A percentile compares a stretch with the other conserved stretches of the same genome.
Conservation (phyloP, 2,113 vertebrate genomes). For the Bos taurus region ARS-UCD2.0 NC_037329.1:25108001-25108500, state of each 20-base stretch:
- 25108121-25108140: slow-evolving; percentile 35
- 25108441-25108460: slow-evolving; percentile 22
- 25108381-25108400: slow-evolving; percentile 25
- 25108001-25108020: not conserved
- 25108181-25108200: slow-evolving; percentile 59
- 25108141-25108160: slow-evolving; percentile 61
- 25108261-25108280: not conserved
- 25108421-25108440: slow-evolving; percentile 34
- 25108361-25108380: slow-evolving; percentile 9
- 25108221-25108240: slow-evolving; percentile 52
- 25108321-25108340: slow-evolving; percentile 12
- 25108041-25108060: slow-evolving; percentile 46
- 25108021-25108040: slow-evolving; percentile 2
- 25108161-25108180: slow-evolving; percentile 7
- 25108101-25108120: slow-evolving; percentile 3
- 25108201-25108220: slow-evolving; percentile 55
- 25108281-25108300: not conserved
- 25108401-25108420: slow-evolving; percentile 50
- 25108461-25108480: slow-evolving; percentile 56
- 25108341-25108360: slow-evolving; percentile 7
- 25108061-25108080: not conserved
- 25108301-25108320: slow-evolving; percentile 10
- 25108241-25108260: slow-evolving; percentile 52
- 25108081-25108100: slow-evolving; percentile 5
- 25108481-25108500: slow-evolving; percentile 47